Evolutionary conservation across 2,113 vertebrate species (phyloP), one percentile per base, ranked within the genome.

Genomic region (Pollachius pollachius): DNA sequence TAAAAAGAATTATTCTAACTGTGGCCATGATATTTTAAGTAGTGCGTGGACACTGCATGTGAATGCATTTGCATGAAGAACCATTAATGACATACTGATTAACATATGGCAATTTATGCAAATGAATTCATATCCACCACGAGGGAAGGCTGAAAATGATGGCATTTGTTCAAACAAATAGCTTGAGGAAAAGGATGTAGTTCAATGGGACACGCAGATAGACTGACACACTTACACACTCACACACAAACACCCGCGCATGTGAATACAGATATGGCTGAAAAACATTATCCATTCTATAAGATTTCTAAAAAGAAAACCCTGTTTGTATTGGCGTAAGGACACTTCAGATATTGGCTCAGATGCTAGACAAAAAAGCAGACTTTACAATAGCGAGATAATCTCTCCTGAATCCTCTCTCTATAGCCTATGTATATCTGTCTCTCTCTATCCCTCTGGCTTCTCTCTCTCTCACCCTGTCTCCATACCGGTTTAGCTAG

Each of bases 281-380:
- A 78, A 65, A 80, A 68, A 69, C 54, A 74, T 57, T 69, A 54
- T 52, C 15, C 54, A 68, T 64, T 59, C 66, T 64, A 56, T 68
- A 54, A 41, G n/a, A 59, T 66, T 64, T 59, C 70, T 69, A 62
- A 60, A 61, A 57, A 79, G 8, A 54, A 52, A 23, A 78, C 77
- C 57, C 68, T 70, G 54, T 77, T 72, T 75, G 68, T 64, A 70
- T 74, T 78, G 79, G 68, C 75, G 84, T 79, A 76, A 27, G 78
- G 84, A 78, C 81, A 85, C 87, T 86, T 86, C 71, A 82, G 79
- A 86, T 72, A 85, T 69, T 77, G 81, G 78, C 66, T 62, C 76
- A 73, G 75, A 86, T 84, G 76, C 64, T 86, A 82, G 86, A 78
- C 72, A 74, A 74, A 52, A 84, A 59, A n/a, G 18, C 21, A 23